phyloP scores from a whole-genome alignment of 2,888 invertebrate species.

The Ommatoiulus sabulosus region DNA sequence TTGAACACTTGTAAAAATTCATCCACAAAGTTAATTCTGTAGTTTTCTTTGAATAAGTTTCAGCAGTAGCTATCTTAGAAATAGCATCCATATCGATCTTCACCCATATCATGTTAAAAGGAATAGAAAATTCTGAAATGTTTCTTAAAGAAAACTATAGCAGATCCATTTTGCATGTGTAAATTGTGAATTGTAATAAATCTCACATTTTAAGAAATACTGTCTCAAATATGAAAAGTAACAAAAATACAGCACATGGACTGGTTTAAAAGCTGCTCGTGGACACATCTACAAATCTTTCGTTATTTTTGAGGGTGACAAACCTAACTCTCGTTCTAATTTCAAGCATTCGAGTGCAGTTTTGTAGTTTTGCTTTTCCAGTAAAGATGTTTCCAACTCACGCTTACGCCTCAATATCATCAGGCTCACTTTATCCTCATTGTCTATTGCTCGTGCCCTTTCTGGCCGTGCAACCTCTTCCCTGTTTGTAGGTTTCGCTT shows the following conservation, averaged over 20 bases:
- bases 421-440: not conserved
- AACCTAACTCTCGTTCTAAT: not conserved
- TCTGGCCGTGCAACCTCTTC: not conserved
- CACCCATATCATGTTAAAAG: too few relatives aligned
- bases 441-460: not conserved
- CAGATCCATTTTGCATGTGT: too few relatives aligned
- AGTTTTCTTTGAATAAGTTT: too few relatives aligned
- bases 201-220: not conserved
- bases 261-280: not conserved
- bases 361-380: slow-evolving; percentile 27
- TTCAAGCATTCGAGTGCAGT: not conserved
- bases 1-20: too few relatives aligned
- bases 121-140: too few relatives aligned
- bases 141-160: too few relatives aligned
- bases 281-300: not conserved
- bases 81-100: too few relatives aligned
- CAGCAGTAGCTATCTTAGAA: too few relatives aligned
- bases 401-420: not conserved
- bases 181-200: too few relatives aligned
- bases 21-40: too few relatives aligned
- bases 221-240: not conserved
- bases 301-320: not conserved
- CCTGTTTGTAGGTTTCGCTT: not conserved
- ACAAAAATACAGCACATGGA: not conserved
- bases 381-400: not conserved